Base-by-base conservation (phyloP, 2,113 vertebrate genomes). In the Numida meleagris region DNA sequence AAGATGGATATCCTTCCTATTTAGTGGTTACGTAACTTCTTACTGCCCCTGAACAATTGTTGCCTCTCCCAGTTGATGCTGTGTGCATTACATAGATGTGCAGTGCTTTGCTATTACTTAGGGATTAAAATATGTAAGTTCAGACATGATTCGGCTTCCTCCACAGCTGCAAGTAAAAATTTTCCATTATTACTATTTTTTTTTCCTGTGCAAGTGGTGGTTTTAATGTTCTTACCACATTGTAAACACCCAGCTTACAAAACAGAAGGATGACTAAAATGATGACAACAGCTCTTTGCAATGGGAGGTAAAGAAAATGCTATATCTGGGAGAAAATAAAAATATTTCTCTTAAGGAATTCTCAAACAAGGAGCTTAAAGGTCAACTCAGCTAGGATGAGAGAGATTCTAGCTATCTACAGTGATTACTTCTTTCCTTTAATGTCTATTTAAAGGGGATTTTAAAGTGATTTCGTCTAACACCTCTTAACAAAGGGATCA, bases 191-290 rank as follows among this genome's bases (percentile, higher is more conserved):
- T 25, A 13, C 25, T 27, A 7, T 51, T 27, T 51, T 87, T 72
- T 95, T 82, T 74, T 88, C 40, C 74, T 93, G 76, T 19, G 4
- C 7, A 1, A 90, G 94, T 20, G 2, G 91, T 90, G 94, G 78
- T 89, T 95, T 93, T 83, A 91, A 90, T 93, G 53, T 88, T 80
- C 81, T 95, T 66, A 84, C 78, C 91, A 67, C 87, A 45, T 50
- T 82, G 92, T 89, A 96, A 96, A 96, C 91, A 96, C 58, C 50
- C 82, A 93, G 63, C 55, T 94, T 95, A 89, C 95, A 91, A 94
- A 96, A 95, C 85, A 82, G 78, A 84, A 57, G 63, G 70, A 71
- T 95, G 95, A 89, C 86, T 93, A 84, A 92, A 96, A 81, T 14
- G 27, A 59, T 94, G 96, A 95, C 89, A 94, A 42, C 67, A 93